Evolutionary conservation across 2,113 vertebrate genomes (phyloP), one percentile per base, ranked within the genome.

Genomic region (Strigops habroptila): DNA sequence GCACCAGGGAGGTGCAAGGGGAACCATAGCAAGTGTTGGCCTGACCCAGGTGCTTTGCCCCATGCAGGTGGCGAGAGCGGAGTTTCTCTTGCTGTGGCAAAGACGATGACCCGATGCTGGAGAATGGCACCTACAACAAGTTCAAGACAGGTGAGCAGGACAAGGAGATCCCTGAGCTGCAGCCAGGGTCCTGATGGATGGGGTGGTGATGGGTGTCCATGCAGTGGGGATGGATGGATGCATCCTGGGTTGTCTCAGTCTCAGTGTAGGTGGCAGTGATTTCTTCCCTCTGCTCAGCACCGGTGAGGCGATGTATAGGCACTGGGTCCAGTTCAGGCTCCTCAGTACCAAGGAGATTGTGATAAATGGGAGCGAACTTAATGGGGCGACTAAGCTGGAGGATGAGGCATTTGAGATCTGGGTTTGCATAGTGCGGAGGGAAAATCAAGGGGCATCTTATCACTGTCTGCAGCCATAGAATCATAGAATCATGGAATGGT

Each of bases 41-140:
- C 62, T 89, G 21, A 94, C 13, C 16, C 41, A 41, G 14, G 8
- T 83, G 33, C 63, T 86, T 81, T 79, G 12, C 14, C 43, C 51
- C 33, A 25, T n/a, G 9, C 95, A 99, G 99, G 98, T 99, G 98
- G 98, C 95, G 98, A 96, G 98, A 99, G 91, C 84, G 97, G 86
- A 98, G 97, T 10, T 96, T 98, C 21, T 96, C 97, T 30, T 98
- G 98, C 97, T 98, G 97, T 95, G 95, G 95, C 3, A 96, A 97
- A 14, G 67, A 91, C 14, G 97, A 92, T 82, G 97, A 96, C 24
- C 88, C 92, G 1, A 73, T 93, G 77, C 83, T 97, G 4, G 98
- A 98, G 63, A 98, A 95, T 0, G 97, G 98, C 62, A 96, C 96
- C 3, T 99, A 99, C 97, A 99, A 98, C 98, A 98, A 98, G 93